A percentile compares a stretch with the other conserved stretches of the same genome.
Evolutionary conservation across 2,888 invertebrate genomes (phyloP).

Genomic region (Beris chalybata): DNA sequence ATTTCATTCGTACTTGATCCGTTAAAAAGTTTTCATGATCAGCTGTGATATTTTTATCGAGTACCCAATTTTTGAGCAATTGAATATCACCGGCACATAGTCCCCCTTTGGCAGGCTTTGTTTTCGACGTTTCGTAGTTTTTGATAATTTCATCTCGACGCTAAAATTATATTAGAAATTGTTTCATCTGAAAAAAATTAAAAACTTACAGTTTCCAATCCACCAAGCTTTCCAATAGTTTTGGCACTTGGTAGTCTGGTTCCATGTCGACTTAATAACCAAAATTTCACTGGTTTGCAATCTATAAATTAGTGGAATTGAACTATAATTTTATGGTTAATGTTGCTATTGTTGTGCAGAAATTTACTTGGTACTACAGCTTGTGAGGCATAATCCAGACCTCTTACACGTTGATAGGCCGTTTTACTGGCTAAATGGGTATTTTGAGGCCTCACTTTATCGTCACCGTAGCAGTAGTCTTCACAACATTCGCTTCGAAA

Average conservation of each 20-base stretch:
- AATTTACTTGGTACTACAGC: conserved; percentile 6
- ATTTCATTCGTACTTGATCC: conserved; percentile 45
- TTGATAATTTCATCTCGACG: conserved; percentile 62
- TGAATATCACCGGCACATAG: conserved; percentile 71
- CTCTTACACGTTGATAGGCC: conserved; percentile 71
- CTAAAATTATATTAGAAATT: conserved; percentile 39
- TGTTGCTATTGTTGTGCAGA: neutral
- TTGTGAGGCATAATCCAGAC: conserved; percentile 1
- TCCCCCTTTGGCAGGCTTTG: conserved; percentile 59
- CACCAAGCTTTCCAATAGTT: conserved; percentile 61
- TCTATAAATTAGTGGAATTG: conserved; percentile 56
- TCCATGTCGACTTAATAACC: conserved; percentile 72
- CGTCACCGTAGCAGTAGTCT: conserved; percentile 51
- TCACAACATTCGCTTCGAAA: too few species aligned
- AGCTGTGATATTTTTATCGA: conserved; percentile 63
- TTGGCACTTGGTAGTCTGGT: conserved; percentile 65
- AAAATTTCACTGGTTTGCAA: conserved; percentile 72
- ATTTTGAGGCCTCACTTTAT: conserved; percentile 49
- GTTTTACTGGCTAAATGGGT: conserved; percentile 72
- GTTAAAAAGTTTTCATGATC: conserved; percentile 66
- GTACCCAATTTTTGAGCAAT: conserved; percentile 67
- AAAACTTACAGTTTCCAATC: conserved; percentile 59
- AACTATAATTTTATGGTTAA: neutral
- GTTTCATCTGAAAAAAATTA: neutral
- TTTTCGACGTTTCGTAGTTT: conserved; percentile 64